Conservation (phyloP, 2,113 vertebrate genomes). For the Arenaria interpres region DNA sequence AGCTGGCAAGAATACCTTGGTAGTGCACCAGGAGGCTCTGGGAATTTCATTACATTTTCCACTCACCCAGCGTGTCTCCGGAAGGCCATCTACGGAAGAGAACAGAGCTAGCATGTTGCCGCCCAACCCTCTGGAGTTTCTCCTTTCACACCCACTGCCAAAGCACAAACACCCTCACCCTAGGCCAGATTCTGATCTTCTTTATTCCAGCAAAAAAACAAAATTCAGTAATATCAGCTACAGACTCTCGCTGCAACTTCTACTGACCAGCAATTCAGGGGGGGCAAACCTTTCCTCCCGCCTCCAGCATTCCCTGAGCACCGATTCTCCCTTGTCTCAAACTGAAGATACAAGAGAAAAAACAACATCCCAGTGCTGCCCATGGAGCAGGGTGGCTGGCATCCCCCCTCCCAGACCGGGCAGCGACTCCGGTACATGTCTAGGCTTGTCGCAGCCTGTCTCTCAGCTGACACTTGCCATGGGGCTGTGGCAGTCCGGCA, state of each 20-base stretch:
- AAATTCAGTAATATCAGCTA: neutral
- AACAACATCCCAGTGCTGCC: neutral
- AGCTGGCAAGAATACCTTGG: slow-evolving; percentile 58
- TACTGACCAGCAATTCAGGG: neutral
- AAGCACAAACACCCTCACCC: slow-evolving; percentile 53
- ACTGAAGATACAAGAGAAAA: neutral
- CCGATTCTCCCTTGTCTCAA: neutral
- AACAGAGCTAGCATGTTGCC: slow-evolving; percentile 46
- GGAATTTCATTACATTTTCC: slow-evolving; percentile 75
- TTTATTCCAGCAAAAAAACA: neutral
- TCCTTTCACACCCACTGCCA: slow-evolving; percentile 56
- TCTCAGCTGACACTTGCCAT: neutral
- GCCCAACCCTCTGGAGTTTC: slow-evolving; percentile 58
- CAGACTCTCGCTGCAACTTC: neutral
- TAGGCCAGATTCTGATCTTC: slow-evolving; percentile 16
- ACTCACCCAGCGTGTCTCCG: slow-evolving; percentile 58
- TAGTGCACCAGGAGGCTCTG: slow-evolving; percentile 65
- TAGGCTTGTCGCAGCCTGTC: neutral
- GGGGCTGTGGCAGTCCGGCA: neutral
- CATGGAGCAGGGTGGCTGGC: neutral
- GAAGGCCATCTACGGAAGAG: slow-evolving; percentile 68
- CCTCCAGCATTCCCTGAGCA: neutral
- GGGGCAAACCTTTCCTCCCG: neutral
- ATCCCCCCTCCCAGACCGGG: neutral
- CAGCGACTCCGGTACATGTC: neutral